Evolutionary conservation across 2,113 vertebrate species (phyloP), one percentile per base, ranked within the genome.

Genomic region (Zapornia atra): DNA sequence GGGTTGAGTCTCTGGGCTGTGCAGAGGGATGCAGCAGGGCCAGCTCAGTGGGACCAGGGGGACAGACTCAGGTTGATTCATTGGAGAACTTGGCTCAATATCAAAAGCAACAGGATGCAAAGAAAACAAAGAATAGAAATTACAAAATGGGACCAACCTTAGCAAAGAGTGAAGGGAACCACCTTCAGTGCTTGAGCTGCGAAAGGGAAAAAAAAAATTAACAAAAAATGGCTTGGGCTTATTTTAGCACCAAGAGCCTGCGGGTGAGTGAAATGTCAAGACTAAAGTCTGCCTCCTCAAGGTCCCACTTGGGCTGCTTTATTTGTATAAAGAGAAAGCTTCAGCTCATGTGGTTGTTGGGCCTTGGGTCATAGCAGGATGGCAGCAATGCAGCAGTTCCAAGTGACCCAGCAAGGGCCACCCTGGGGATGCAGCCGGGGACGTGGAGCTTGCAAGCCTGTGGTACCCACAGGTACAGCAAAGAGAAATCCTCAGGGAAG

Each of bases 221-320:
- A 4, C 6, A 80, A 60, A n/a, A 92, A n/a, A 28, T 9, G 34
- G 3, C 20, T 48, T 25, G 44, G 69, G 38, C 20, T 88, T 84
- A 29, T 65, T 92, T 93, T 93, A 93, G 86, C 80, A 53, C 29
- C 31, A 28, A 53, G 6, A 84, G 5, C n/a, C 68, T 83, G 42
- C 72, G 84, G 82, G 59, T 57, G 75, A 69, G 53, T 40, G 79
- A 57, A 34, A 69, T 26, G 85, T 7, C 38, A 79, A 29, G 61
- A 16, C 31, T 48, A 17, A 91, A 85, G 7, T 22, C 34, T 60
- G 87, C 60, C 48, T 63, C 64, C 31, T 72, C 16, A 11, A 34
- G 12, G 16, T 72, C 69, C 63, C 78, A 6, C 42, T 38, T 72
- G 68, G 36, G 53, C 17, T 54, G 21, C 21, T 81, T 33, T 36